These are phyloP conservation scores for Oncopodura yosiiana DNA, from an alignment of 1,140 invertebrate species.

Conservation along the genomic window DNA sequence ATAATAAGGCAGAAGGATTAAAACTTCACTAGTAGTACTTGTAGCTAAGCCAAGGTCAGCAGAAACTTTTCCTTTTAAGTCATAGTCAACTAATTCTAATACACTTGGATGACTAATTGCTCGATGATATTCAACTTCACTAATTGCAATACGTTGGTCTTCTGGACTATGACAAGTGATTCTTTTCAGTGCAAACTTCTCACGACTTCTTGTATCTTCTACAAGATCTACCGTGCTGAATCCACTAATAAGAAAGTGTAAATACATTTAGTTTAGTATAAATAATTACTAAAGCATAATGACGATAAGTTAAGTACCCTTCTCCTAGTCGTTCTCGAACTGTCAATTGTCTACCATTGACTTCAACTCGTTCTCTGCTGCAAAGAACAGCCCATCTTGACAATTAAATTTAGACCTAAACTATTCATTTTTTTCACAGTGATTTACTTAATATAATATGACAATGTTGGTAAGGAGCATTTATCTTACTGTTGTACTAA, in stretches of 20 bases:
- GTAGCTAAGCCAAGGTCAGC: conserved; percentile 57
- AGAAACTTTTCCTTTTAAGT: conserved; percentile 50
- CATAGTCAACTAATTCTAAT: conserved; percentile 63
- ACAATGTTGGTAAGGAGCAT: neutral
- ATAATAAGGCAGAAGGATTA: conserved; percentile 68
- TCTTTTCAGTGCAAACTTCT: conserved; percentile 68
- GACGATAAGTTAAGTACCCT: conserved; percentile 49
- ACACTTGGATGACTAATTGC: conserved; percentile 63
- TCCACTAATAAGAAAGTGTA: conserved; percentile 52
- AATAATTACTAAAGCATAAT: neutral
- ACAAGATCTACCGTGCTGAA: conserved; percentile 73
- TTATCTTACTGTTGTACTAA: neutral
- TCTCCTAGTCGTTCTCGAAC: conserved; percentile 62
- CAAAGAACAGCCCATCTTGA: conserved; percentile 72
- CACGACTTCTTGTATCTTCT: conserved; percentile 59
- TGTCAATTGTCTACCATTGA: conserved; percentile 60
- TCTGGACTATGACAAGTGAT: conserved; percentile 59
- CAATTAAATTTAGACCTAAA: conserved; percentile 55
- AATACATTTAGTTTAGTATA: conserved; percentile 1
- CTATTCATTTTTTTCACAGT: conserved; percentile 58
- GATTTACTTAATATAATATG: neutral
- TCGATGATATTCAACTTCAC: conserved; percentile 66
- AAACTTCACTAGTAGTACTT: conserved; percentile 62
- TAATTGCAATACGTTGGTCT: conserved; percentile 60
- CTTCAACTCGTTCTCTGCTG: conserved; percentile 57